Evolutionary conservation across 2,113 vertebrate genomes (phyloP).

Genomic region (Corynorhinus townsendii): DNA sequence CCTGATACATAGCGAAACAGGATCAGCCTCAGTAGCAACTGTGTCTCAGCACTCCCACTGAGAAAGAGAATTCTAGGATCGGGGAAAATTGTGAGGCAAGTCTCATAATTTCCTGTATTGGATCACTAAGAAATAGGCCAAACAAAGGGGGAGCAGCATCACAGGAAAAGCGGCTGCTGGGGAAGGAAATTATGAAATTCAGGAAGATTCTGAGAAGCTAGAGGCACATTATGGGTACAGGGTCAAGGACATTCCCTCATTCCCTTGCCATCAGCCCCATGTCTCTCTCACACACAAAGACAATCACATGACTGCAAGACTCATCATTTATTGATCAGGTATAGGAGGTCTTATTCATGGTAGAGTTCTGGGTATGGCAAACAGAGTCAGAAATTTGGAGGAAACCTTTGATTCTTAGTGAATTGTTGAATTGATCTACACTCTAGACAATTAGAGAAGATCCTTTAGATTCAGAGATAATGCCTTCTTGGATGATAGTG

Average conservation of each 20-base stretch:
- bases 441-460: background rate
- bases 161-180: fast-evolving
- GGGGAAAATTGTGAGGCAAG: background rate
- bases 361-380: background rate
- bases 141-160: background rate
- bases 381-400: background rate
- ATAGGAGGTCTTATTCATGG: background rate
- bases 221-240: background rate
- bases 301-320: background rate
- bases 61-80: background rate
- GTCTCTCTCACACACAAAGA: background rate
- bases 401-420: background rate
- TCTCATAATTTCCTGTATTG: background rate
- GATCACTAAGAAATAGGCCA: background rate
- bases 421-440: too few relatives aligned
- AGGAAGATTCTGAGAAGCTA: background rate
- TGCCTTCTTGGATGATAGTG: fast-evolving
- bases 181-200: background rate
- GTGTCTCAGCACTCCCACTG: background rate
- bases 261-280: fast-evolving
- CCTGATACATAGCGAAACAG: background rate
- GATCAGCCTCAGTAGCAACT: background rate
- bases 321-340: slow-evolving; percentile 36
- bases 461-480: background rate
- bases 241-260: background rate